These are phyloP conservation scores for Tympanoctomys barrerae DNA, from an alignment of 2,797 vertebrate species.

Conservation along the genomic window DNA sequence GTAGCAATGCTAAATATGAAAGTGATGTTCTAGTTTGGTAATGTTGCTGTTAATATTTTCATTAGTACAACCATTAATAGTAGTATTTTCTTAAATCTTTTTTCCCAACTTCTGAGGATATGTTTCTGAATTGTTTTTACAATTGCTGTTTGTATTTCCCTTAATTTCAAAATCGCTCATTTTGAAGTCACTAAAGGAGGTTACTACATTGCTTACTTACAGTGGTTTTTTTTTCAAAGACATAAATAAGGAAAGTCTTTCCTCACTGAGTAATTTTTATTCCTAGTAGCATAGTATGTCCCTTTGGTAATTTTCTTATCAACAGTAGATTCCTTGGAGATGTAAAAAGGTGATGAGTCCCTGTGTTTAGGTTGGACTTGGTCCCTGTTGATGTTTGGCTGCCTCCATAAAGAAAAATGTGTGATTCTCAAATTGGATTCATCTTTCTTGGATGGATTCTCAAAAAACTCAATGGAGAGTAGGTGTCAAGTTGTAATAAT, in stretches of 20 bases:
- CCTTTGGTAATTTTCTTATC: background rate
- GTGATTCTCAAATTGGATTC: background rate
- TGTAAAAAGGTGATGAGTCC: background rate
- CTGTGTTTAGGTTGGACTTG: background rate
- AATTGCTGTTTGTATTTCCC: background rate
- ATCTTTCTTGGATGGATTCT: background rate
- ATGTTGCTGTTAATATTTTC: background rate
- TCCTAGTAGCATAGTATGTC: background rate
- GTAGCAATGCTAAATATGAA: background rate
- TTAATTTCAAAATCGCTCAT: conserved; percentile 4
- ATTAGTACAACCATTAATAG: background rate
- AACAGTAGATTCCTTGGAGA: background rate
- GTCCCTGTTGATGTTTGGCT: background rate
- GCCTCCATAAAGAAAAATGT: background rate
- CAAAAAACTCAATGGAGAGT: background rate
- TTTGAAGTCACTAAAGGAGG: conserved; percentile 8
- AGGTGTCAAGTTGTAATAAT: background rate
- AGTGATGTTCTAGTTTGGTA: background rate
- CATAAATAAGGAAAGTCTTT: background rate
- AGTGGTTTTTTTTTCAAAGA: background rate
- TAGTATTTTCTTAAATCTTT: background rate
- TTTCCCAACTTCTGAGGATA: background rate
- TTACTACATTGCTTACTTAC: background rate
- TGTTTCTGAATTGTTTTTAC: background rate
- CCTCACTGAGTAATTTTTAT: background rate